Evolutionary conservation across 2,797 vertebrate species (phyloP).

Genomic region (Natrix natrix): DNA sequence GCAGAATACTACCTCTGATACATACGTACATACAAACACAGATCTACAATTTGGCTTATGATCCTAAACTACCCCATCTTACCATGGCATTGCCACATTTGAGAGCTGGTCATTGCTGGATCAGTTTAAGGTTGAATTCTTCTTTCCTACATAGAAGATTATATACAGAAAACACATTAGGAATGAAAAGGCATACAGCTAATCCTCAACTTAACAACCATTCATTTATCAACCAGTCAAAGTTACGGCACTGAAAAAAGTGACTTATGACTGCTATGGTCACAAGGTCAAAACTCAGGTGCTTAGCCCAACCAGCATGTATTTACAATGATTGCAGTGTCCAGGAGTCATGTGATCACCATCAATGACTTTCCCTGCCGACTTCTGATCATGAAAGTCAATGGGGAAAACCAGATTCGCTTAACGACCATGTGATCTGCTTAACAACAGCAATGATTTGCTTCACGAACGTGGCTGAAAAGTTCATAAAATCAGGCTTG

Average conservation of each 20-base stretch:
- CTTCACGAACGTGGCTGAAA: background rate
- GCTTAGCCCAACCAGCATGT: background rate
- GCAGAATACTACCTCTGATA: background rate
- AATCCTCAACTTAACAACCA: background rate
- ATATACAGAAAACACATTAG: background rate
- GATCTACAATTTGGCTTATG: background rate
- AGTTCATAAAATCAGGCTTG: background rate
- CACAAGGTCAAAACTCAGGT: background rate
- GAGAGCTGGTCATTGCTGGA: background rate
- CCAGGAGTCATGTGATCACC: background rate
- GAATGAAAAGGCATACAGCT: background rate
- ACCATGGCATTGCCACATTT: background rate
- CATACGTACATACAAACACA: background rate
- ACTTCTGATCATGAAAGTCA: background rate
- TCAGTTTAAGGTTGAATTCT: background rate
- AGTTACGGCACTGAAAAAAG: background rate
- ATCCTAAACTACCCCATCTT: background rate
- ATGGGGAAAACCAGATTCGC: background rate
- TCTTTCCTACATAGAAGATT: background rate
- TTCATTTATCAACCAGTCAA: background rate
- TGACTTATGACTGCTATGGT: background rate
- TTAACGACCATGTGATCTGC: background rate
- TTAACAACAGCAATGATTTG: background rate
- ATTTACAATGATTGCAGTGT: background rate
- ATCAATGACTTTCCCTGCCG: background rate